Percentiles rank a stretch among this genome's conserved stretches.
phyloP scores from a whole-genome alignment of 2,113 vertebrate genomes.

The Indri indri region DNA sequence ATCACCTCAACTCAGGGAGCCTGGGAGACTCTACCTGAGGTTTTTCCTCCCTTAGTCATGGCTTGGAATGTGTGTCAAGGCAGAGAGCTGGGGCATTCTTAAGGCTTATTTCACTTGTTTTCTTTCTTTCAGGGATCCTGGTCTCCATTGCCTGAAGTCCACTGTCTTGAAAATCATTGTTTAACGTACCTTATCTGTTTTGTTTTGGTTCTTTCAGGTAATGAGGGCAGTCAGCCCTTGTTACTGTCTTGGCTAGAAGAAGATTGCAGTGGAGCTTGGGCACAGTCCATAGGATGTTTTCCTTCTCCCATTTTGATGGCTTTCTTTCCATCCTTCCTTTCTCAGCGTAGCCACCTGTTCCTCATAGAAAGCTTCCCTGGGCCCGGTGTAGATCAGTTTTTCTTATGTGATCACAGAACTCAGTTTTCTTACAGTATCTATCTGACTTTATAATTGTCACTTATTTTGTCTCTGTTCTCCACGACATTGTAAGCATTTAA shows the following conservation, averaged over 20 bases:
- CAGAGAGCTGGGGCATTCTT: no score
- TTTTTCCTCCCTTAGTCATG: no score
- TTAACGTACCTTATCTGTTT: background rate
- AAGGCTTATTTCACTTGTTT: no score
- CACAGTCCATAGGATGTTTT: background rate
- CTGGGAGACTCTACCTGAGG: no score
- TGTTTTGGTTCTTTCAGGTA: background rate
- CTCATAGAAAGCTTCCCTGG: background rate
- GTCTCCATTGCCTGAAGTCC: background rate
- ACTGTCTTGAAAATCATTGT: background rate
- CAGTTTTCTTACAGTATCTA: background rate
- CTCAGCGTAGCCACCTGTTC: background rate
- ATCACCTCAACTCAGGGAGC: no score
- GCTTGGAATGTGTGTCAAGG: no score
- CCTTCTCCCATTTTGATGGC: background rate
- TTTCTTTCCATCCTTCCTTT: background rate
- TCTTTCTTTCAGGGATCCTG: background rate
- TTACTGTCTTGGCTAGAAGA: background rate
- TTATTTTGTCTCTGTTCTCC: background rate
- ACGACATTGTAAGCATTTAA: background rate
- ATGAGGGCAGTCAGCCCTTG: background rate
- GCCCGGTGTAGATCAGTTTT: background rate
- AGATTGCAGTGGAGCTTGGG: background rate
- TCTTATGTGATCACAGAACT: background rate
- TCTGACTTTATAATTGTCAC: background rate